These are phyloP conservation scores for Elanus axillaris DNA, from an alignment of 2,113 vertebrate genomes.

Conservation along the genomic window DNA sequence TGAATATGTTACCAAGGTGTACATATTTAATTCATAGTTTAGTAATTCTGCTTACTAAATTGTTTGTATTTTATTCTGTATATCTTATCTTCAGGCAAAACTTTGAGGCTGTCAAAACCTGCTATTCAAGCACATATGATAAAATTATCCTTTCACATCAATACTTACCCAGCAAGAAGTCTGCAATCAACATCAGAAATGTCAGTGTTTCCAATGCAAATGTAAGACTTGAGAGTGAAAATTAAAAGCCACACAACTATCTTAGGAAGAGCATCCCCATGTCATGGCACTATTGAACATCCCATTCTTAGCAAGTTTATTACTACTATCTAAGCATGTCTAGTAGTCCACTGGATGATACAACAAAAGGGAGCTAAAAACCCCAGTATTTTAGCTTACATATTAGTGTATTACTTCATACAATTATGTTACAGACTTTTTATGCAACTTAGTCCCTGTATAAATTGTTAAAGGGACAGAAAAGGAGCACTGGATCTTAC, in stretches of 20 bases:
- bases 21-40: neutral
- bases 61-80: neutral
- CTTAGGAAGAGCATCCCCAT: neutral
- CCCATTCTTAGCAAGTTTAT: neutral
- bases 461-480: neutral
- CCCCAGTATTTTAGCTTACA: neutral
- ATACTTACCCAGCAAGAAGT: neutral
- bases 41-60: neutral
- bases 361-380: neutral
- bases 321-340: neutral
- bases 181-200: neutral
- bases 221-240: constrained; percentile 41
- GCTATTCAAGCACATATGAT: neutral
- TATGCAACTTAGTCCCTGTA: neutral
- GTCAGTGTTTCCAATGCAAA: neutral
- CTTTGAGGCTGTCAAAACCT: neutral
- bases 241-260: neutral
- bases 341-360: neutral
- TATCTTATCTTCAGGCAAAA: constrained; percentile 28
- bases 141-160: neutral
- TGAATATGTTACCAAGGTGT: neutral
- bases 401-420: neutral
- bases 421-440: neutral
- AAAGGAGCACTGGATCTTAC: neutral
- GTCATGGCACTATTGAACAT: neutral